Conservation (phyloP, 2,797 vertebrate genomes). For the Cyclura pinguis region DNA sequence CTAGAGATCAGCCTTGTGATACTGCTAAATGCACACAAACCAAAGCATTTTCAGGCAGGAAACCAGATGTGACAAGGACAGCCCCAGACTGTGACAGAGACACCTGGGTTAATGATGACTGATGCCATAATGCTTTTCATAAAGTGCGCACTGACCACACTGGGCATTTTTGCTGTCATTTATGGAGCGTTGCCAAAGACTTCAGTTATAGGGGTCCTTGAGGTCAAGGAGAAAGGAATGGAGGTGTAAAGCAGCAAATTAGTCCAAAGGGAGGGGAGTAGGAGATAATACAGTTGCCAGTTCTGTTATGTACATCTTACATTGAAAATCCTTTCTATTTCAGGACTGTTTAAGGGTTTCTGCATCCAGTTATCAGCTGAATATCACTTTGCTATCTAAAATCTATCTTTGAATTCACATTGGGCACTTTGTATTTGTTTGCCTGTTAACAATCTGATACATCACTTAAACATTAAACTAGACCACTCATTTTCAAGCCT, state of each 20-base stretch:
- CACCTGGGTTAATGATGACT: conserved; percentile 87
- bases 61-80: conserved; percentile 85
- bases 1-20: conserved; percentile 77
- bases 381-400: neutral
- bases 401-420: neutral
- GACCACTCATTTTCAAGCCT: neutral
- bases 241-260: conserved; percentile 58
- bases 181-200: conserved; percentile 60
- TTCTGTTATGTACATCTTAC: neutral
- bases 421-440: neutral
- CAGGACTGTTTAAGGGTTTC: neutral
- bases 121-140: conserved; percentile 81
- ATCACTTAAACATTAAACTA: neutral
- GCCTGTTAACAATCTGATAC: neutral
- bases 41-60: conserved; percentile 81
- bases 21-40: conserved; percentile 77
- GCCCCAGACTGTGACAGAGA: conserved; percentile 73
- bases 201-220: conserved; percentile 45
- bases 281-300: conserved; percentile 45
- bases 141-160: conserved; percentile 77
- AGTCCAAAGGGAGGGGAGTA: conserved; percentile 1
- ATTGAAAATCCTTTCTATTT: neutral
- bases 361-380: neutral
- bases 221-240: conserved; percentile 77
- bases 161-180: conserved; percentile 71